Evolutionary conservation across 2,113 vertebrate genomes (phyloP), one percentile per base, ranked within the genome.

Genomic region (Ptilorrhoa leucosticta): DNA sequence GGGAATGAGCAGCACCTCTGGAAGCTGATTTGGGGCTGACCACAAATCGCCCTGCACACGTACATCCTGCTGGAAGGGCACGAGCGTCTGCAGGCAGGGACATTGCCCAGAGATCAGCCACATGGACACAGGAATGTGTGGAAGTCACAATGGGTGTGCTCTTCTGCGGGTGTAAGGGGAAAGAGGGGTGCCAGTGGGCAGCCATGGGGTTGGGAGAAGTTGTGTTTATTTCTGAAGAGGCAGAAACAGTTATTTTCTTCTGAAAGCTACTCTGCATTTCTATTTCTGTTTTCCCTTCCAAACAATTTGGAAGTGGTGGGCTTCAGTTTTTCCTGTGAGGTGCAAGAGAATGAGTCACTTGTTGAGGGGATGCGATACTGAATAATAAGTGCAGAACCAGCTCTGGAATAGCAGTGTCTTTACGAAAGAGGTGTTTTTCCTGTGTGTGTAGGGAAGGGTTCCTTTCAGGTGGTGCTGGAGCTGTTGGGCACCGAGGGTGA

Each of bases 121-220:
- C 17, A 30, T 30, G 65, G 33, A 22, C 30, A 1, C 33, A 21
- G 53, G 24, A 69, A 37, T 23, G 40, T 63, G 54, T 60, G 39
- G 16, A 20, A 39, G 24, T 40, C 37, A 28, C 0, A 0, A 2
- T 10, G 65, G 28, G 27, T 7, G 9, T 27, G 47, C 51, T 31
- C 7, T 18, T 63, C 19, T 13, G 13, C 2, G 27, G 48, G 19
- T 4, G 5, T 40, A 10, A 57, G 5, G 47, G 70, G n/a, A 14
- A 11, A 13, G n/a, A 66, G n/a, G 50, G 71, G 14, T 85, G 61
- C 33, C 79, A 37, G 14, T 63, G 40, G 56, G 37, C 3, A 8
- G 37, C 84, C 6, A 0, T 9, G 22, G 47, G 28, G 11, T 13
- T 61, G 20, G 45, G 7, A 93, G 45, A 1, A 3, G 22, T 31